Evolutionary conservation across 2,888 invertebrate genomes (phyloP), one percentile per base, ranked within the genome.

Genomic region (Idaea biselata): DNA sequence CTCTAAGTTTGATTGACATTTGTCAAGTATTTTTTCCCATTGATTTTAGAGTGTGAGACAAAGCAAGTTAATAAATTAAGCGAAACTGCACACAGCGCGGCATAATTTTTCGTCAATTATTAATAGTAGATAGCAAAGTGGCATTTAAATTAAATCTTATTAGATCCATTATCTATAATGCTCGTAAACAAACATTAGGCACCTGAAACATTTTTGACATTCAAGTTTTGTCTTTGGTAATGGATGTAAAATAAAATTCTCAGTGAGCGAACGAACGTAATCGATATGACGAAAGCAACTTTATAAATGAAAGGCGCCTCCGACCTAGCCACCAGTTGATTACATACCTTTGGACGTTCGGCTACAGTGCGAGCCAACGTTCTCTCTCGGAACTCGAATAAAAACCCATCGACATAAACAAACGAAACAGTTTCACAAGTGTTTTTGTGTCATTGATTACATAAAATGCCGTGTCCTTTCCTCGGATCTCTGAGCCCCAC

Each of bases 381-480:
- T 87, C 67, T 66, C 44, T 61, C 57, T 59, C 53, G 59, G 53
- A 58, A 61, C 16, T 53, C 67, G 66, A 63, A 74, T 74, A 73
- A 74, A 44, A 44, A 14, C 77, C 69, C 74, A 76, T 74, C 73
- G 77, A 70, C 71, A 76, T 65, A 72, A 69, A 70, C 69, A 70
- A 73, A 71, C 66, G 73, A 70, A 77, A 74, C 67, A 67, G 71
- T 76, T 79, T 81, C 76, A 77, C 79, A 81, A 84, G 83, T 83
- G 82, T 82, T 79, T 25, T 79, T 69, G 79, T 76, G 80, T 80
- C 79, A 84, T 80, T 76, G 83, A 88, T 89, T 89, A 89, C 84
- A 89, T 89, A 90, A 95, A 81, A 97, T 97, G 97, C 96, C 97
- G 82, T 98, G 97, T 86, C 97, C 97, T 69, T 97, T 98, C 90